These are phyloP conservation scores for Leptopterna dolabrata DNA, from an alignment of 2,888 invertebrate genomes.

Conservation along the genomic window DNA sequence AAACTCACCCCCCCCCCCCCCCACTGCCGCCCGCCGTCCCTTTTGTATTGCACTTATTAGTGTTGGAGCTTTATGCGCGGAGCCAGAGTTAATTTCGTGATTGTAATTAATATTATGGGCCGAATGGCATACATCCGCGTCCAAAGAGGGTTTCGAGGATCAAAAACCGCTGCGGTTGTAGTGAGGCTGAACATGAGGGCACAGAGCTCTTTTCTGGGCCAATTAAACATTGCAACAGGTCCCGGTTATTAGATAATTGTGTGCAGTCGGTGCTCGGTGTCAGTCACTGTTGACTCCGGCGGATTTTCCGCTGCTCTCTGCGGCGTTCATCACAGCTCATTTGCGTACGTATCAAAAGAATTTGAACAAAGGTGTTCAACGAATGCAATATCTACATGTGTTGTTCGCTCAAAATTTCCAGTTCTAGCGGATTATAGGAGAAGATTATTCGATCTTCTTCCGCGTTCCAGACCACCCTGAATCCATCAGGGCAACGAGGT, in stretches of 20 bases:
- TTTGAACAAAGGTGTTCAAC: too few relatives aligned
- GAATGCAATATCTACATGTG: too few relatives aligned
- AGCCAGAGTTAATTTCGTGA: conserved; percentile 25
- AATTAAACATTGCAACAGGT: conserved; percentile 21
- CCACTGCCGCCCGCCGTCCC: background rate
- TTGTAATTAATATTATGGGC: conserved; percentile 27
- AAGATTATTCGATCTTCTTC: too few relatives aligned
- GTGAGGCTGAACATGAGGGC: background rate
- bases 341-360: too few relatives aligned
- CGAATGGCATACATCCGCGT: conserved; percentile 5
- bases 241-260: conserved; percentile 6
- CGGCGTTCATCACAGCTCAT: background rate
- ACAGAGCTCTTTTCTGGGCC: background rate
- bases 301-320: background rate
- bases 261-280: background rate
- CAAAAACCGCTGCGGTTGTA: conserved; percentile 15
- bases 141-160: background rate
- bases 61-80: background rate
- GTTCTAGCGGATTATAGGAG: too few relatives aligned
- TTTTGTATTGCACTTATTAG: conserved; percentile 22
- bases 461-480: too few relatives aligned
- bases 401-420: too few relatives aligned
- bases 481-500: too few relatives aligned
- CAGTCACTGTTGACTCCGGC: background rate
- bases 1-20: background rate